phyloP scores from a whole-genome alignment of 2,888 invertebrate genomes.

The Lochmaea capreae region DNA sequence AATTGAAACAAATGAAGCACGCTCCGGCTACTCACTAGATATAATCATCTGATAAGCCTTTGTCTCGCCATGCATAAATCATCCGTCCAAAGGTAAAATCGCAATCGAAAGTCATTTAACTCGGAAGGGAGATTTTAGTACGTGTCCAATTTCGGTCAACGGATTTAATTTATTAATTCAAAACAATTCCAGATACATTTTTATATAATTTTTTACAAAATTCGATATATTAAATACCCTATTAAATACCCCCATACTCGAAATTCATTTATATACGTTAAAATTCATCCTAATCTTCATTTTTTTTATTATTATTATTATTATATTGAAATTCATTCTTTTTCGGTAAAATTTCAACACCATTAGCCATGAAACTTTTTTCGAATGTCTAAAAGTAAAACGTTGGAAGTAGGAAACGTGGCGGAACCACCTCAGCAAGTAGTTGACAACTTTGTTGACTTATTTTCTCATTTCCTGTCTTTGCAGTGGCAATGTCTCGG shows the following conservation, averaged over 20 bases:
- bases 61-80: constrained; percentile 27
- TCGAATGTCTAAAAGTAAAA: neutral
- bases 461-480: constrained; percentile 44
- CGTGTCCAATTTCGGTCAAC: constrained; percentile 1
- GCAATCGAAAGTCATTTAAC: neutral
- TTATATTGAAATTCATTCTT: no score
- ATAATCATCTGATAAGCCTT: constrained; percentile 29
- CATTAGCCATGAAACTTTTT: neutral
- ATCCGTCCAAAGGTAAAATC: constrained; percentile 18
- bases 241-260: no score
- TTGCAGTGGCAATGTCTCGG: constrained; percentile 15
- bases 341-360: neutral
- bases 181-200: no score
- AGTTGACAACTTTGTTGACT: constrained; percentile 33
- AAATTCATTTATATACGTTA: no score
- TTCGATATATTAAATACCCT: no score
- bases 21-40: constrained; percentile 35
- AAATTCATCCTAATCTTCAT: no score
- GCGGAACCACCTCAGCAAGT: neutral
- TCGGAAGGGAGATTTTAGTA: neutral
- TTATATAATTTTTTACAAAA: no score
- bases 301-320: no score
- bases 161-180: neutral
- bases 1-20: constrained; percentile 38
- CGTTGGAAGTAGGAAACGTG: neutral